phyloP scores from a whole-genome alignment of 2,113 vertebrate genomes.

The Ursus arctos region DNA sequence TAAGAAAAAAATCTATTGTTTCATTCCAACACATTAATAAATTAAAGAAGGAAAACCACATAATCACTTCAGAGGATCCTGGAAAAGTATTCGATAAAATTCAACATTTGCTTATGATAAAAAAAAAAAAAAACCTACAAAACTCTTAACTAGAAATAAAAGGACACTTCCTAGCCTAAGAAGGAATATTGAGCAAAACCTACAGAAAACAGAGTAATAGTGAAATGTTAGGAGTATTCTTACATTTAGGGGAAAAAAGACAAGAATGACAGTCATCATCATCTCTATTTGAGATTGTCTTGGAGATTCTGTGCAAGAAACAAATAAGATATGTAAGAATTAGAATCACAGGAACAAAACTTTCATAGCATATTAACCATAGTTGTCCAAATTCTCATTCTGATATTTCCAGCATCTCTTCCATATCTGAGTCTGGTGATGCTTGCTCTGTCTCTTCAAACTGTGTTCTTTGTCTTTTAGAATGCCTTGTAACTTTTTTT shows the following conservation, averaged over 20 bases:
- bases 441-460: neutral
- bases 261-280: neutral
- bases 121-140: conserved; percentile 10
- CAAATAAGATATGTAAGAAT: neutral
- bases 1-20: conserved; percentile 35
- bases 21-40: conserved; percentile 61
- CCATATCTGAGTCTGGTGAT: neutral
- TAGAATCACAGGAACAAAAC: neutral
- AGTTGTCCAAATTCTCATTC: neutral
- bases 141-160: conserved; percentile 56
- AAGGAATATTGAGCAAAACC: neutral
- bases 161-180: neutral
- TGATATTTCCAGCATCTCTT: neutral
- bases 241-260: neutral
- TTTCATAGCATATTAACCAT: neutral
- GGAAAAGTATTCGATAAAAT: conserved; percentile 67
- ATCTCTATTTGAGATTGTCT: neutral
- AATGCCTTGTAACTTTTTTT: neutral
- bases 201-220: neutral
- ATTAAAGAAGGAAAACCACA: conserved; percentile 58
- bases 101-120: conserved; percentile 44
- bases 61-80: conserved; percentile 45
- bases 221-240: neutral
- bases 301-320: neutral
- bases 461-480: neutral